Conservation (phyloP, 2,888 invertebrate species). For the Carpatolechia fugitivella region DNA sequence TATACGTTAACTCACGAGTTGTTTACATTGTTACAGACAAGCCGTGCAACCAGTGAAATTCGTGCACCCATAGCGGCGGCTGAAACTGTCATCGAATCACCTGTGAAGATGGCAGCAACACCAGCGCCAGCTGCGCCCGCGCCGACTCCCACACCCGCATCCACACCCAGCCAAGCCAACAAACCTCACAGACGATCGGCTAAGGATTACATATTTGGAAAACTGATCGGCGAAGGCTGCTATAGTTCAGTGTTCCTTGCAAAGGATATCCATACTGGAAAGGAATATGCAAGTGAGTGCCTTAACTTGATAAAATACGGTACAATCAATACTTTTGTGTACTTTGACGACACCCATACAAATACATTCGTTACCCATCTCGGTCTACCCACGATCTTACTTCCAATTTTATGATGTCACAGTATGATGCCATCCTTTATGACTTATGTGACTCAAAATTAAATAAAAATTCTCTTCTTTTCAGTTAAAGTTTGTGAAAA, state of each 20-base stretch:
- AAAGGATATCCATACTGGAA: slow-evolving; percentile 92
- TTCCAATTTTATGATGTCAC: neutral
- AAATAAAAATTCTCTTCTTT: slow-evolving; percentile 45
- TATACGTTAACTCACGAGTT: neutral
- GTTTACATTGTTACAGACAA: slow-evolving; percentile 59
- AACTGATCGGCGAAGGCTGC: slow-evolving; percentile 97
- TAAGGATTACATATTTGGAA: slow-evolving; percentile 96
- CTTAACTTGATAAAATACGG: neutral
- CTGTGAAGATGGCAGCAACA: slow-evolving; percentile 73
- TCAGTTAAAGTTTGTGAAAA: slow-evolving; percentile 99
- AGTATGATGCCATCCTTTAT: neutral
- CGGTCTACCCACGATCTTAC: neutral
- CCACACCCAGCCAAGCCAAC: slow-evolving; percentile 61
- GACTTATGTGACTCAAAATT: neutral
- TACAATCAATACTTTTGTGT: too few relatives aligned
- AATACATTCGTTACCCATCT: neutral
- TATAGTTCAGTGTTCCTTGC: slow-evolving; percentile 97
- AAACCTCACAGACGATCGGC: slow-evolving; percentile 84
- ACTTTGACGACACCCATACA: too few relatives aligned
- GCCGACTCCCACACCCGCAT: slow-evolving; percentile 61
- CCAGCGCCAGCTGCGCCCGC: slow-evolving; percentile 65
- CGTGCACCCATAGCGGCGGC: slow-evolving; percentile 78
- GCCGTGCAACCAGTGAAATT: slow-evolving; percentile 62
- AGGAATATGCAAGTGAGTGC: slow-evolving; percentile 96
- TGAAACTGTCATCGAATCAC: slow-evolving; percentile 71